Percentiles rank a stretch among this genome's conserved stretches.
Conservation (phyloP, 1,140 invertebrate species). For the Leptonema lineaticorne region DNA sequence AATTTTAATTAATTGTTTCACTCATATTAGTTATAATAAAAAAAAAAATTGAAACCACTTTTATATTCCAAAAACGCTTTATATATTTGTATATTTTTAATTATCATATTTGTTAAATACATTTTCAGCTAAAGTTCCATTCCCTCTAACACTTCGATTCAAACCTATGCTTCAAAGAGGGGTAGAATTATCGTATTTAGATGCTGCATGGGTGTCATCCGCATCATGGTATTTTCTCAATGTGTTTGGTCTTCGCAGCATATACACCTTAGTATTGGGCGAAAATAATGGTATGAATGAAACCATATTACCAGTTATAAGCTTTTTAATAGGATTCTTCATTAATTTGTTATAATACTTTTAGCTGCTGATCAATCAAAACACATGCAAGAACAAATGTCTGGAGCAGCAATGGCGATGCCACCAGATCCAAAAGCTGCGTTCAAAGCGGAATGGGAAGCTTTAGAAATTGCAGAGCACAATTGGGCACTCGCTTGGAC, state of each 20-base stretch:
- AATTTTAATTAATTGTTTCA: too few relatives aligned
- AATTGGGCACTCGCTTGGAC: conserved; percentile 83
- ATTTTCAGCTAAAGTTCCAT: conserved; percentile 93
- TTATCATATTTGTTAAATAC: too few relatives aligned
- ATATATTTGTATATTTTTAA: conserved; percentile 27
- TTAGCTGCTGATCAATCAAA: conserved; percentile 90
- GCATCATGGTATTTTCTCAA: conserved; percentile 99
- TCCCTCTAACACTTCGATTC: conserved; percentile 95
- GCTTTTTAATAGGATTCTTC: neutral
- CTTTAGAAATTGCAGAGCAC: conserved; percentile 93
- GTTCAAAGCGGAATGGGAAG: conserved; percentile 99
- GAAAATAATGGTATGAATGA: conserved; percentile 86
- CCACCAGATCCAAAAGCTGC: conserved; percentile 97
- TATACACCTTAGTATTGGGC: conserved; percentile 96
- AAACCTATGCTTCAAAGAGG: conserved; percentile 99
- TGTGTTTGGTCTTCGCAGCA: conserved; percentile 96
- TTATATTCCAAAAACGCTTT: neutral
- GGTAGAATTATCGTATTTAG: conserved; percentile 90
- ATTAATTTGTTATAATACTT: neutral
- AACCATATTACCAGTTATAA: neutral
- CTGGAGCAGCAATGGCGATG: conserved; percentile 94
- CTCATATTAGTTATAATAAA: too few relatives aligned
- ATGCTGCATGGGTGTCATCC: conserved; percentile 99
- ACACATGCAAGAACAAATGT: conserved; percentile 98
- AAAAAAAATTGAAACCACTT: too few relatives aligned